Base-by-base conservation (phyloP, 2,113 vertebrate genomes). In the Protobothrops flavoviridis region DNA sequence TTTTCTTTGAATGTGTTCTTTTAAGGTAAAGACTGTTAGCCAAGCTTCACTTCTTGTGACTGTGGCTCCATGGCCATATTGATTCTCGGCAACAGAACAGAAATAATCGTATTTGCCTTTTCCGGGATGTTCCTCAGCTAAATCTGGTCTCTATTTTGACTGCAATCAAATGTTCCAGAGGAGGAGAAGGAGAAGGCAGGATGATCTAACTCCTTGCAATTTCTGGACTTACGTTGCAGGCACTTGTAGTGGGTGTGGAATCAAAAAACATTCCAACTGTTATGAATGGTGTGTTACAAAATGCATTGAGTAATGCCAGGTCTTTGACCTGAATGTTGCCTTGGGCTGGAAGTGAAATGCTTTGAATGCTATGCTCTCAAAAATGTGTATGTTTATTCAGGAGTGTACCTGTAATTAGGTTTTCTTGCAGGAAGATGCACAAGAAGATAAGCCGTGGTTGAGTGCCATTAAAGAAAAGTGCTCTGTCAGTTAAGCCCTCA, bases 211-310 rank as follows among this genome's bases (percentile, higher is more conserved):
- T 2, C 86, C 74, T 50, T 86, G n/a, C 56, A 74, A 15, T 13
- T 33, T 0, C 29, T 81, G 74, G 13, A 43, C 55, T 57, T 0
- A 12, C 0, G 53, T 53, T n/a, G 0, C 0, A 0, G 3, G 74
- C 2, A 61, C 57, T 11, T 57, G 2, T 52, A 0, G 4, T 1
- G 11, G 61, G 39, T 10, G 56, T 57, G 89, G n/a, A 87, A 91
- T 94, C 57, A 0, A 17, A 91, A 89, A 74, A 10, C 89, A 9
- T 87, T 6, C 86, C 56, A 53, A 93, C 61, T 87, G 0, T 59
- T 0, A 11, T 21, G 89, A 89, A 90, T 92, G 45, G n/a, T 24
- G 0, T 93, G 0, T 93, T 4, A 29, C 56, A 29, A 20, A 29
- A 0, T 4, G 48, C 85, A 88, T 90, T 1, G 15, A 88, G 92